These are phyloP conservation scores for Diadophis punctatus DNA, from an alignment of 2,113 vertebrate species.

Conservation along the genomic window DNA sequence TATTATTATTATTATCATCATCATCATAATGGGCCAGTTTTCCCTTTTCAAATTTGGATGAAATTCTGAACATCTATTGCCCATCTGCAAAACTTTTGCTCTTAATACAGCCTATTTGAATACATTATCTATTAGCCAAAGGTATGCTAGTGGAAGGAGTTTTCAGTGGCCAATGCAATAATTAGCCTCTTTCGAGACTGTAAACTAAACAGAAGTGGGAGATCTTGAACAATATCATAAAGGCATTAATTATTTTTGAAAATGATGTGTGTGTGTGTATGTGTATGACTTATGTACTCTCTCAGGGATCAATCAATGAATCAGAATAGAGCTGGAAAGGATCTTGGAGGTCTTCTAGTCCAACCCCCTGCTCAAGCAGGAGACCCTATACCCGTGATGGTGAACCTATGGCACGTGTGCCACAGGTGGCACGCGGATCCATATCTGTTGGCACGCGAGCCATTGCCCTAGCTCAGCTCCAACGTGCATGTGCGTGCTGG, in stretches of 20 bases:
- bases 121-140: slow-evolving; percentile 30
- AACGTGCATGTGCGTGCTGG: too few relatives aligned
- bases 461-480: too few relatives aligned
- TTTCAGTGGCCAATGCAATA: slow-evolving; percentile 17
- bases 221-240: background rate
- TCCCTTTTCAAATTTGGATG: background rate
- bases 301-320: background rate
- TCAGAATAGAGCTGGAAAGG: too few relatives aligned
- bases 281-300: slow-evolving; percentile 30
- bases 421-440: too few relatives aligned
- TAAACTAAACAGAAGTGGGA: background rate
- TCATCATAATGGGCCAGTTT: background rate
- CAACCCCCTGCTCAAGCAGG: too few relatives aligned
- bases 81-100: background rate
- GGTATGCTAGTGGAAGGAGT: slow-evolving; percentile 1
- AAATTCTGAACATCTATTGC: background rate
- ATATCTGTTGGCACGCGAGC: too few relatives aligned
- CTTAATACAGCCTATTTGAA: slow-evolving; percentile 2
- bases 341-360: too few relatives aligned
- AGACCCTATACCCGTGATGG: too few relatives aligned
- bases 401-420: too few relatives aligned
- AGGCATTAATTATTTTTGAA: background rate
- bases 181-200: background rate
- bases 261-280: background rate
- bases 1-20: too few relatives aligned